These are phyloP conservation scores for Dasypus novemcinctus DNA, from an alignment of 2,113 vertebrate species.

Conservation along the genomic window DNA sequence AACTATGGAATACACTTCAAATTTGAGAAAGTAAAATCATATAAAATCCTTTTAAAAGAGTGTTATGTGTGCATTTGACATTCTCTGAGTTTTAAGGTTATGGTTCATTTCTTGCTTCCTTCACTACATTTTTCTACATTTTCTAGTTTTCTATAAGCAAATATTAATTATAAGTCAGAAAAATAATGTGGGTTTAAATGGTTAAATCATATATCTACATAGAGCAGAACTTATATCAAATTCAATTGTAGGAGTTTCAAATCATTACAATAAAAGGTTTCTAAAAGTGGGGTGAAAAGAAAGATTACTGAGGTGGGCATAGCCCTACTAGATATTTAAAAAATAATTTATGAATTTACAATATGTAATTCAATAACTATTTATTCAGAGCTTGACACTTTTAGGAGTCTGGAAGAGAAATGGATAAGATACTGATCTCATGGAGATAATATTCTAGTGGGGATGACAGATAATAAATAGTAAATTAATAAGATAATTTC, in stretches of 20 bases:
- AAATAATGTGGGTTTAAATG: not conserved
- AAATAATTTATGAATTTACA: not conserved
- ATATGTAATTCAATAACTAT: not conserved
- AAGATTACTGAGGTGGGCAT: not conserved
- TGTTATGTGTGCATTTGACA: not conserved
- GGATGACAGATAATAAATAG: not conserved
- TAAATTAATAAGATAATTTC: not conserved
- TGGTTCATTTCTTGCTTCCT: not conserved
- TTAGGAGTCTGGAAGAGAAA: not conserved
- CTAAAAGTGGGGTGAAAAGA: not conserved
- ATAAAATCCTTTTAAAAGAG: not conserved
- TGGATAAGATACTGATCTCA: not conserved
- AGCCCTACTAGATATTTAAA: not conserved
- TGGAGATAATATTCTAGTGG: not conserved
- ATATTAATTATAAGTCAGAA: conserved; percentile 18
- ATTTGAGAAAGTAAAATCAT: not conserved
- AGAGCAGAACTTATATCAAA: not conserved
- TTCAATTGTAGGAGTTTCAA: not conserved
- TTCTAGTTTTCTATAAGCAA: conserved; percentile 1
- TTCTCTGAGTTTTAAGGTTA: not conserved
- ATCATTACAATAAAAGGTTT: not conserved
- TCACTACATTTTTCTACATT: not conserved
- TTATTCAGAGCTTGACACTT: not conserved
- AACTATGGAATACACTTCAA: not conserved
- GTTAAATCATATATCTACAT: not conserved